A percentile compares a stretch with the other conserved stretches of the same genome.
Evolutionary conservation across 2,797 vertebrate genomes (phyloP).

Genomic region (Sebastes iracundus): DNA sequence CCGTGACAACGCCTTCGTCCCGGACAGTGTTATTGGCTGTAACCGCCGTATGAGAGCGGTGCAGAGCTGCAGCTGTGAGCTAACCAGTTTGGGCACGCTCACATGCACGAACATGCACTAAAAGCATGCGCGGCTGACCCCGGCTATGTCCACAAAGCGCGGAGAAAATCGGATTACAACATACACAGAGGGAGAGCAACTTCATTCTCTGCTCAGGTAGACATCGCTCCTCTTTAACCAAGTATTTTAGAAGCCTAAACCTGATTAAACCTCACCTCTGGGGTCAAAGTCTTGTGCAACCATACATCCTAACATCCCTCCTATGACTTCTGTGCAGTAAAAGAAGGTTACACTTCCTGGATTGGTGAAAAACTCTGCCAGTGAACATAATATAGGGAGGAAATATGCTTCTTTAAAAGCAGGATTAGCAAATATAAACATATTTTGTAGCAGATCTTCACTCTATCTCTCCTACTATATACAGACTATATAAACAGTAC

Average conservation of each 20-base stretch:
- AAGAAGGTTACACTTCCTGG: neutral
- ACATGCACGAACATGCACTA: no score
- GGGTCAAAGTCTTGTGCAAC: neutral
- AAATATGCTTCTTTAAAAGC: neutral
- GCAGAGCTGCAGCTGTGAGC: no score
- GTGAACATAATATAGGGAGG: neutral
- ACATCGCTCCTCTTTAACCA: neutral
- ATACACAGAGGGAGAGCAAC: no score
- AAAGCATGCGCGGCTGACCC: accelerated
- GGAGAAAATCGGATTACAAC: accelerated
- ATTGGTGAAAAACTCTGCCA: neutral
- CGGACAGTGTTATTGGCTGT: no score
- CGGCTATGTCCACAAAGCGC: no score
- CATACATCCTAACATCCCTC: neutral
- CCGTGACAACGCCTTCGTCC: no score
- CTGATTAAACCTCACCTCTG: neutral
- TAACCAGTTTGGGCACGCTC: no score
- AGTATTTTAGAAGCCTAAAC: neutral
- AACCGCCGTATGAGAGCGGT: no score
- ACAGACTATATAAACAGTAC: neutral
- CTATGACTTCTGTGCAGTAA: neutral
- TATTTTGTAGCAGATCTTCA: neutral
- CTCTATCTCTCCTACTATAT: neutral
- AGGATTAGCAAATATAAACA: neutral
- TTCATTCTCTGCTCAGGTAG: no score